Evolutionary conservation across 2,888 invertebrate genomes (phyloP).

Genomic region (Rambutsinella grinnellia): DNA sequence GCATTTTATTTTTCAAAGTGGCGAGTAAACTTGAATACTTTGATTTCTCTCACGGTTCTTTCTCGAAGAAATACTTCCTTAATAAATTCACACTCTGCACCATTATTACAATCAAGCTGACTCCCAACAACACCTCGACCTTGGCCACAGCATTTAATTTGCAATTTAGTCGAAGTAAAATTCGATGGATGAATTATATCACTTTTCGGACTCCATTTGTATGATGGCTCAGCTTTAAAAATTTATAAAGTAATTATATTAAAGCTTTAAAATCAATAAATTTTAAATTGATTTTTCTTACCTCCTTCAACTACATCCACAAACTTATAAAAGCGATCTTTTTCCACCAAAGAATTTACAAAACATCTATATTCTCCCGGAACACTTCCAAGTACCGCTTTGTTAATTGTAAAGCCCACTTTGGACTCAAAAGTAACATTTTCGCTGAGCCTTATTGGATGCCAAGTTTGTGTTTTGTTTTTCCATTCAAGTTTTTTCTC

Average conservation of each 20-base stretch:
- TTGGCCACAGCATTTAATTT: conserved; percentile 1
- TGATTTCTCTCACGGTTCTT: not conserved
- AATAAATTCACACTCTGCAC: conserved; percentile 11
- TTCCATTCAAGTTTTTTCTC: not conserved
- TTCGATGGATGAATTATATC: not conserved
- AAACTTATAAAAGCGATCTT: not conserved
- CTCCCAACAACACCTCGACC: not conserved
- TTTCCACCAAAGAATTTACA: conserved; percentile 5
- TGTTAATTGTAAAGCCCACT: conserved; percentile 2
- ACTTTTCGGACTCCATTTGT: not conserved
- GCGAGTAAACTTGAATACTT: not conserved
- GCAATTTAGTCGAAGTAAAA: not conserved
- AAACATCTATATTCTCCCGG: conserved; percentile 9
- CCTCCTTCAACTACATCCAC: not conserved
- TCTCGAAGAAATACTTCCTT: conserved; percentile 11
- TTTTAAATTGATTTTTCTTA: not conserved
- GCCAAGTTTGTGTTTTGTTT: not conserved
- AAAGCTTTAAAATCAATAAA: not conserved
- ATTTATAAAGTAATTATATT: not conserved
- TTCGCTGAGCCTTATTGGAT: not conserved
- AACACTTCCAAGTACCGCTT: not conserved
- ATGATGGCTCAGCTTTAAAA: not conserved
- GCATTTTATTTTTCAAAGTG: not conserved
- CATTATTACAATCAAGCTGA: not conserved
- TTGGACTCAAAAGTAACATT: conserved; percentile 2